Conservation (phyloP, 2,113 vertebrate species). For the Thymallus thymallus region DNA sequence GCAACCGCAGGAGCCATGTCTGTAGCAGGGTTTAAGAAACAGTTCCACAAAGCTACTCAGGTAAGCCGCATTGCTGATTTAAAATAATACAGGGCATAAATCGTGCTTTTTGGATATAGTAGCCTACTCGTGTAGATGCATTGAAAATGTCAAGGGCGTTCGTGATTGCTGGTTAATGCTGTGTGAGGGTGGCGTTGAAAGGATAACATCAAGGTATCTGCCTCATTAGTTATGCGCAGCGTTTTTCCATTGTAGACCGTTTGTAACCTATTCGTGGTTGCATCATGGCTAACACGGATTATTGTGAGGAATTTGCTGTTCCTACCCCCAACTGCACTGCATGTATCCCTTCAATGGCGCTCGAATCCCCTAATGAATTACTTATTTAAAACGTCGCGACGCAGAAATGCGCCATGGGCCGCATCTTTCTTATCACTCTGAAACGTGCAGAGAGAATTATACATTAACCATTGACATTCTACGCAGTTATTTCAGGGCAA, state of each 20-base stretch:
- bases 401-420: constrained; percentile 56
- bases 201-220: background rate
- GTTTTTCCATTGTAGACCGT: background rate
- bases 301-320: background rate
- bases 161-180: background rate
- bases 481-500: background rate
- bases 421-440: constrained; percentile 12
- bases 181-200: background rate
- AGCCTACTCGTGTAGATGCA: background rate
- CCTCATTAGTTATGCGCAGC: background rate
- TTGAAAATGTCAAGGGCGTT: background rate
- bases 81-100: background rate
- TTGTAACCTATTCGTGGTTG: background rate
- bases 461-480: background rate
- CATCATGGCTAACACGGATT: background rate
- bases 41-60: constrained; percentile 90
- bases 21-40: constrained; percentile 85
- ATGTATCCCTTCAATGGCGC: constrained; percentile 9
- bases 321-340: background rate
- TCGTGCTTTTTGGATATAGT: background rate
- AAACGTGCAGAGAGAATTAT: background rate
- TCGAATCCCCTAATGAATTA: constrained; percentile 1
- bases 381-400: constrained; percentile 11
- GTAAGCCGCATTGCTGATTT: constrained; percentile 56
- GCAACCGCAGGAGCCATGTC: constrained; percentile 71